A percentile compares a stretch with the other conserved stretches of the same genome.
Conservation (phyloP, 2,797 vertebrate genomes). For the Anguilla pacifica region DNA sequence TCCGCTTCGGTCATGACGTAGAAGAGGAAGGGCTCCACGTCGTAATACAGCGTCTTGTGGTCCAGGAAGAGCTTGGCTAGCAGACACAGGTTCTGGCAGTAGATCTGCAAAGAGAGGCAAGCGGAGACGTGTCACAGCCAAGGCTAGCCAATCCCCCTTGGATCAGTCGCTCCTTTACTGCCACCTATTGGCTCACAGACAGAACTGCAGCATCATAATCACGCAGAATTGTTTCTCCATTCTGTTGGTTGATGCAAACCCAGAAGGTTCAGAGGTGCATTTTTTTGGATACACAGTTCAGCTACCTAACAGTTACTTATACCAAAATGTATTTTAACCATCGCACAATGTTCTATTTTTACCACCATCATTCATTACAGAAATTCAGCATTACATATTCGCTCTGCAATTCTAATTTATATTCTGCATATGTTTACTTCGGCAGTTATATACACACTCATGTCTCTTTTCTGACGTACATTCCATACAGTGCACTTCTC, state of each 20-base stretch:
- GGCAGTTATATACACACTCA: too few species aligned
- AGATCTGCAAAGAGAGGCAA: slow-evolving; percentile 78
- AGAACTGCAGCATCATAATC: neutral
- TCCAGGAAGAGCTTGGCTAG: slow-evolving; percentile 98
- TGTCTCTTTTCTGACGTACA: too few species aligned
- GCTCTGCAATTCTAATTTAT: too few species aligned
- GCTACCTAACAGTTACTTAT: neutral
- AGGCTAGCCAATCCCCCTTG: neutral
- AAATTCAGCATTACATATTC: too few species aligned
- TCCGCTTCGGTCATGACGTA: slow-evolving; percentile 99
- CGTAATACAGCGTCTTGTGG: slow-evolving; percentile 97
- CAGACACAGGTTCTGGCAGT: slow-evolving; percentile 97
- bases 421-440: too few species aligned
- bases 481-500: too few species aligned
- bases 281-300: neutral
- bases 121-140: neutral
- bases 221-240: too few species aligned
- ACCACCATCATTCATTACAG: too few species aligned
- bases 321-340: too few species aligned
- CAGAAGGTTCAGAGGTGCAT: neutral
- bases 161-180: neutral
- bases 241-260: too few species aligned
- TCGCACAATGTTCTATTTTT: too few species aligned
- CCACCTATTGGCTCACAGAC: neutral
- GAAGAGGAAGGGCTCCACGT: slow-evolving; percentile 97